Conservation (phyloP, 2,888 invertebrate genomes). For the Brachylomia viminalis region DNA sequence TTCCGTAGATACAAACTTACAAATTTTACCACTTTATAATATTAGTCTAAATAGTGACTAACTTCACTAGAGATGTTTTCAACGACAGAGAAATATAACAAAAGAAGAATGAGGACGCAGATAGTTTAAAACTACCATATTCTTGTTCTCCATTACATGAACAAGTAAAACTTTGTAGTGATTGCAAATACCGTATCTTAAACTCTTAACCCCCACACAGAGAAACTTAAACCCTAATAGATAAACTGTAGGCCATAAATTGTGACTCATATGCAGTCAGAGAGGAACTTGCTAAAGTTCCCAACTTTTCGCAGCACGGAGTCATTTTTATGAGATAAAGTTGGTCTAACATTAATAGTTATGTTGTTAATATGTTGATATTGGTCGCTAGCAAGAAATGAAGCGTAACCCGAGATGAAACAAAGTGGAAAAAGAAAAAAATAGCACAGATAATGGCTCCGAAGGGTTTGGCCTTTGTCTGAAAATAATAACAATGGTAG, state of each 20-base stretch:
- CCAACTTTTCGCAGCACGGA: slow-evolving; percentile 58
- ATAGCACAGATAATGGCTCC: slow-evolving; percentile 30
- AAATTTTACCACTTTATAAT: too few relatives aligned
- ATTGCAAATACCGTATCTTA: slow-evolving; percentile 32
- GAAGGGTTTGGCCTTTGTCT: slow-evolving; percentile 22
- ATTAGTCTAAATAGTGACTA: not conserved
- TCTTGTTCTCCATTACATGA: not conserved
- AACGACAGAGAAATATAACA: not conserved
- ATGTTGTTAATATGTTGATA: slow-evolving; percentile 60
- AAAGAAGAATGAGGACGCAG: not conserved
- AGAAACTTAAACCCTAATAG: slow-evolving; percentile 61
- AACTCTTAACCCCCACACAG: slow-evolving; percentile 33
- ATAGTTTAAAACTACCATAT: slow-evolving; percentile 1
- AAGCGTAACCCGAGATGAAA: slow-evolving; percentile 28
- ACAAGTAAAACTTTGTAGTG: slow-evolving; percentile 15
- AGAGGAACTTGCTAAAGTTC: slow-evolving; percentile 60
- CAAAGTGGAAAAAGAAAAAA: slow-evolving; percentile 32
- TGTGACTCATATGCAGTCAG: slow-evolving; percentile 54
- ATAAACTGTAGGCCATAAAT: slow-evolving; percentile 62
- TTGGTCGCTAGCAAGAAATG: slow-evolving; percentile 34
- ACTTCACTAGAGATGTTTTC: not conserved
- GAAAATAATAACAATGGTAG: slow-evolving; percentile 41
- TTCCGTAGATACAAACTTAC: not conserved
- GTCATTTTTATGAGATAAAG: slow-evolving; percentile 65
- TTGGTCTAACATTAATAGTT: slow-evolving; percentile 56